Percentiles rank a stretch among this genome's conserved stretches.
Conservation (phyloP, 2,113 vertebrate species). For the Andinoacara biseriatus region DNA sequence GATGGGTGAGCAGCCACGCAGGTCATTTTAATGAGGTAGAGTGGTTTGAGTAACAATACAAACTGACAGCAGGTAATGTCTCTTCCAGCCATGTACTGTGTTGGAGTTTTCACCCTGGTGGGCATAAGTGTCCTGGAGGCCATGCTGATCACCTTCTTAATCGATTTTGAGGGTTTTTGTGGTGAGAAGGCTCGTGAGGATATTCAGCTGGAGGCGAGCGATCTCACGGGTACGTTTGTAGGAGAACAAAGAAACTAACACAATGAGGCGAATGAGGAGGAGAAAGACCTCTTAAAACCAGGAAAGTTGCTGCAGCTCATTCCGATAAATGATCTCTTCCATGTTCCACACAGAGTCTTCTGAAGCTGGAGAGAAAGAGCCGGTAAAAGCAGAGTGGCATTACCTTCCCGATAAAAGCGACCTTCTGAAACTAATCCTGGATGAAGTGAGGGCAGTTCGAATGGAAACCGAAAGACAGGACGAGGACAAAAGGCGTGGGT, state of each 20-base stretch:
- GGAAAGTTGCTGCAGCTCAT: accelerated
- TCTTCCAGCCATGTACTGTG: constrained; percentile 75
- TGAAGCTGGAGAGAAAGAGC: not conserved
- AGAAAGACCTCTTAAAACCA: not conserved
- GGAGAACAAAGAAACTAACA: not conserved
- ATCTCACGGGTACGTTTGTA: constrained; percentile 10
- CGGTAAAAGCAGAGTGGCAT: not conserved
- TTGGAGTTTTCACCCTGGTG: constrained; percentile 77
- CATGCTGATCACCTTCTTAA: constrained; percentile 73
- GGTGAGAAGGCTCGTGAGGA: not conserved
- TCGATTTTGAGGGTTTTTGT: constrained; percentile 13
- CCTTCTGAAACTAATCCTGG: constrained; percentile 49
- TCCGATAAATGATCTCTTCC: not conserved
- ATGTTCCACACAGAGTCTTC: constrained; percentile 14
- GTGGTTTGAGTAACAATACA: accelerated
- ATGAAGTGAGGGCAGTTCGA: constrained; percentile 37
- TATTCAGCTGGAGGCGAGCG: not conserved
- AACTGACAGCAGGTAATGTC: not conserved
- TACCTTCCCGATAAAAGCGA: accelerated
- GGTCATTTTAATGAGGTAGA: not conserved
- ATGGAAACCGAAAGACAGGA: not conserved
- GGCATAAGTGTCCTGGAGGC: constrained; percentile 78
- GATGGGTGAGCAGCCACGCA: constrained; percentile 72
- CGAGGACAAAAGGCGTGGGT: accelerated
- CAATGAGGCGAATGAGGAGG: not conserved